Percentiles rank a stretch among this genome's conserved stretches.
Conservation (phyloP, 2,113 vertebrate species). For the Aegithalos caudatus region DNA sequence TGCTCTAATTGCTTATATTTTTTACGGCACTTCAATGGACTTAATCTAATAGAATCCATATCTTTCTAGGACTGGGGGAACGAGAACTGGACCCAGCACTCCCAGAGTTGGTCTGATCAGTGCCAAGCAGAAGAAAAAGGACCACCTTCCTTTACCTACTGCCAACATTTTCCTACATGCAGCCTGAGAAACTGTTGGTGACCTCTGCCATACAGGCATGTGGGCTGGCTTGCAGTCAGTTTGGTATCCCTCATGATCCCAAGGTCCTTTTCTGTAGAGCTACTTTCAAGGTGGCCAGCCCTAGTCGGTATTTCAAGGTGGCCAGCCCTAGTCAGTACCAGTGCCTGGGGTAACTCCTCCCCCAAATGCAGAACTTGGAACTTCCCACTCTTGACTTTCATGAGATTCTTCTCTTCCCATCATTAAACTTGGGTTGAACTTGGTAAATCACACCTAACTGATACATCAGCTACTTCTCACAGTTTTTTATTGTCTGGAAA, state of each 20-base stretch:
- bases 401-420: background rate
- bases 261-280: background rate
- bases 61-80: background rate
- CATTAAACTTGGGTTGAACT: background rate
- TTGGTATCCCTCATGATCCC: background rate
- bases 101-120: background rate
- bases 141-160: background rate
- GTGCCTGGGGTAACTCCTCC: background rate
- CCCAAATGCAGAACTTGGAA: background rate
- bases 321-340: accelerated
- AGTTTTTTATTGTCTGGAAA: background rate
- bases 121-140: background rate
- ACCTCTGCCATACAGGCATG: accelerated
- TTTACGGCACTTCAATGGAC: background rate
- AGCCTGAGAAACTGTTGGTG: background rate
- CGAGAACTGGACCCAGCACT: background rate
- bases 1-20: background rate
- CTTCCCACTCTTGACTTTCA: background rate
- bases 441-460: too few species aligned
- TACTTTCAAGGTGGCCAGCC: background rate
- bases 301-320: background rate
- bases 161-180: background rate
- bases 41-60: background rate
- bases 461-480: background rate
- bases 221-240: background rate